phyloP scores from a whole-genome alignment of 2,113 vertebrate genomes.

The Terrapene triunguis region DNA sequence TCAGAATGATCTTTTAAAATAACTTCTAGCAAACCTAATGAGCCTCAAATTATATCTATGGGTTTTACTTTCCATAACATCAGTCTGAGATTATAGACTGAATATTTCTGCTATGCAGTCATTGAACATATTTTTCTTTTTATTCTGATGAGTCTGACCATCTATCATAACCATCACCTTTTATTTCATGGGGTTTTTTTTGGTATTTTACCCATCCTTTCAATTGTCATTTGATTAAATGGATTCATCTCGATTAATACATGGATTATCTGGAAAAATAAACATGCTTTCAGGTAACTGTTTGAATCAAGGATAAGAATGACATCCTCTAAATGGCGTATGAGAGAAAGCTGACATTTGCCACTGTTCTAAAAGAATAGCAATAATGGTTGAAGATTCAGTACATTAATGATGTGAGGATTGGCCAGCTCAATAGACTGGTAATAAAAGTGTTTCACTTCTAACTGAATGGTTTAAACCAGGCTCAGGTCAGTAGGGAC shows the following conservation, averaged over 20 bases:
- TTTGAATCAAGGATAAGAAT: background rate
- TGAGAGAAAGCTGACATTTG: background rate
- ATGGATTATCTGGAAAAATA: constrained; percentile 22
- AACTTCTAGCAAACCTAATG: constrained; percentile 6
- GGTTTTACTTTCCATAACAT: background rate
- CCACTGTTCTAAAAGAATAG: background rate
- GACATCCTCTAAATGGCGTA: background rate
- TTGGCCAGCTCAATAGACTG: background rate
- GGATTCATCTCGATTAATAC: constrained; percentile 5
- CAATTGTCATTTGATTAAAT: constrained; percentile 19
- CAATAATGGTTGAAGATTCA: background rate
- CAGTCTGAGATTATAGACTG: background rate
- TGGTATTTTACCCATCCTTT: constrained; percentile 9
- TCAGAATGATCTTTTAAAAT: constrained; percentile 1
- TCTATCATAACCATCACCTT: background rate
- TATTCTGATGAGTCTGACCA: constrained; percentile 13
- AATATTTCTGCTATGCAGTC: background rate
- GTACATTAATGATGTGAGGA: background rate
- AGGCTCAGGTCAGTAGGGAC: background rate
- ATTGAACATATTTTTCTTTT: background rate
- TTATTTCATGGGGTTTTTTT: constrained; percentile 2
- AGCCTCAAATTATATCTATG: background rate
- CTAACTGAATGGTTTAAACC: background rate
- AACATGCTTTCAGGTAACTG: constrained; percentile 21
- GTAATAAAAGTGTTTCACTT: background rate